phyloP scores from a whole-genome alignment of 64 coral and sea anemone species.

The Orbicella faveolata region DNA sequence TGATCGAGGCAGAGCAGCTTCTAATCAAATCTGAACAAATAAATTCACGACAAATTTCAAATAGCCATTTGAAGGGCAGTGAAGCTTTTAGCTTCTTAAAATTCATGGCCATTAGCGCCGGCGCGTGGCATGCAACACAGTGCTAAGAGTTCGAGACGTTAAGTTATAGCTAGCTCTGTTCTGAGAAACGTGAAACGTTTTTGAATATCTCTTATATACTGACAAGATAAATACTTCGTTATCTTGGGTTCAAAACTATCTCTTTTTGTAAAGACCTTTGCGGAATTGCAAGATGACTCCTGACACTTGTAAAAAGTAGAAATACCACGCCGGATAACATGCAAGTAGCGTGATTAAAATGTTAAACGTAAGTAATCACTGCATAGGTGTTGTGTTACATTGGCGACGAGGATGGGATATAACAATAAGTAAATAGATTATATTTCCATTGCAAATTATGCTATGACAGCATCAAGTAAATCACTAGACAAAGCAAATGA shows the following conservation, averaged over 20 bases:
- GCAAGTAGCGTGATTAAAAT: not conserved
- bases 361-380: not conserved
- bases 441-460: conserved; percentile 7
- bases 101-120: not conserved
- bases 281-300: not conserved
- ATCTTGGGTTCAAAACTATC: not conserved
- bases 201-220: not conserved
- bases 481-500: not conserved
- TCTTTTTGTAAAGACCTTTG: not conserved
- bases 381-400: not conserved
- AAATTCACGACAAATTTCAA: not conserved
- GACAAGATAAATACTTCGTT: not conserved
- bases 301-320: not conserved
- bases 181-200: no score
- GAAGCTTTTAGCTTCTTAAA: not conserved
- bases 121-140: not conserved
- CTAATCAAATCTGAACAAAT: not conserved
- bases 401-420: no score
- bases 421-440: not conserved
- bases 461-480: not conserved
- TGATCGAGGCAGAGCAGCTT: not conserved
- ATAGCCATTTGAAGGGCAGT: not conserved
- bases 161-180: not conserved
- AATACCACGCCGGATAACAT: not conserved
- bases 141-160: not conserved